Evolutionary conservation across 1,140 invertebrate genomes (phyloP).

Genomic region (Pogonomyrmex barbatus): DNA sequence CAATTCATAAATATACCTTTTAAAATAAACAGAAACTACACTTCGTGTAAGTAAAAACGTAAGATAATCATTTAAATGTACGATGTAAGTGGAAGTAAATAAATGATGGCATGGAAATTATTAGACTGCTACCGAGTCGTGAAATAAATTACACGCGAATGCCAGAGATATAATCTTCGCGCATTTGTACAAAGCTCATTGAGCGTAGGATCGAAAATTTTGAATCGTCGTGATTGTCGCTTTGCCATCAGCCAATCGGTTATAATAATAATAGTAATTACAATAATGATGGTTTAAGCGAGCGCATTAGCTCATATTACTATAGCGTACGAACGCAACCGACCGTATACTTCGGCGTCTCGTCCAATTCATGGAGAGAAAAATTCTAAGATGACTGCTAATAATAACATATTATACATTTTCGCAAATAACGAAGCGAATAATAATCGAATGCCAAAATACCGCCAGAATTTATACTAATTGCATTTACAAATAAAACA

Average conservation of each 20-base stretch:
- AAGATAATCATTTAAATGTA: conserved; percentile 2
- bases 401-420: not conserved
- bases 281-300: conserved; percentile 73
- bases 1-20: not conserved
- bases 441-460: not conserved
- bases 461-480: not conserved
- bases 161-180: conserved; percentile 32
- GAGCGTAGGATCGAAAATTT: not conserved
- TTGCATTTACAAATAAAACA: not conserved
- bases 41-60: not conserved
- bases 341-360: conserved; percentile 13
- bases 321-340: conserved; percentile 48
- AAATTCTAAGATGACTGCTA: not conserved
- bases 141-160: conserved; percentile 36
- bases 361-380: conserved; percentile 19
- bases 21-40: not conserved
- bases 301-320: conserved; percentile 73
- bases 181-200: conserved; percentile 31
- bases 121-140: not conserved
- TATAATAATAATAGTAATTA: conserved; percentile 79
- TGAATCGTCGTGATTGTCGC: conserved; percentile 8
- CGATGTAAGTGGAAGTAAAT: conserved; percentile 1
- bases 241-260: conserved; percentile 68
- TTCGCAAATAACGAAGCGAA: not conserved
- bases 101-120: conserved; percentile 1